These are phyloP conservation scores for Galeopterus variegatus DNA, from an alignment of 2,113 vertebrate species.

Conservation along the genomic window DNA sequence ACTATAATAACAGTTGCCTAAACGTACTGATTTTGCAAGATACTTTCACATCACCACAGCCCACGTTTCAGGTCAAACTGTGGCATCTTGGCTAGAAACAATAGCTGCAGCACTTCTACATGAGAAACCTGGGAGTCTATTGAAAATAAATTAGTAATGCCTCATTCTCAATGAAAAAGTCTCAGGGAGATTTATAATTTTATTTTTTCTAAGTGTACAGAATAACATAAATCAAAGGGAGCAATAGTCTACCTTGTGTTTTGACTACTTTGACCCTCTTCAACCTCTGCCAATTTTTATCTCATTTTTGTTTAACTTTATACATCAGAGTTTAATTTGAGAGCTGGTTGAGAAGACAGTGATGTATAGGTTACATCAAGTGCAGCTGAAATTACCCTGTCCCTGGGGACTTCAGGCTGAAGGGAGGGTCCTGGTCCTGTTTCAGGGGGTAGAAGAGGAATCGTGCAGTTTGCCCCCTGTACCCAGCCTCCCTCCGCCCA, in stretches of 20 bases:
- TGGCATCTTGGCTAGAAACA: constrained; percentile 49
- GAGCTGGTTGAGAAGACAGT: constrained; percentile 95
- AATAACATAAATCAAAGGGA: constrained; percentile 93
- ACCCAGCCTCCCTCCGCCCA: constrained; percentile 88
- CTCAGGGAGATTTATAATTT: constrained; percentile 86
- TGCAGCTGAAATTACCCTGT: constrained; percentile 97
- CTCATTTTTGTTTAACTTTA: constrained; percentile 99
- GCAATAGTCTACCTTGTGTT: constrained; percentile 91
- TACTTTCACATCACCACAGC: constrained; percentile 23
- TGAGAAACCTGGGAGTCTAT: constrained; percentile 84
- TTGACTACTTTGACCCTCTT: constrained; percentile 92
- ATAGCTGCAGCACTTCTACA: constrained; percentile 38
- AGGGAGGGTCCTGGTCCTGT: constrained; percentile 90
- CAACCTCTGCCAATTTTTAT: constrained; percentile 98
- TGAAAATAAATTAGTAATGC: constrained; percentile 89
- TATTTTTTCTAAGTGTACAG: constrained; percentile 88
- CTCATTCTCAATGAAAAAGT: constrained; percentile 86
- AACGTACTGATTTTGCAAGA: constrained; percentile 27
- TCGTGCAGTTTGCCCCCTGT: constrained; percentile 93
- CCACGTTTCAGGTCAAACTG: constrained; percentile 24
- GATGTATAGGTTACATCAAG: constrained; percentile 99
- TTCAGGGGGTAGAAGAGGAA: constrained; percentile 93
- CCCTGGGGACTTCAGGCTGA: constrained; percentile 92
- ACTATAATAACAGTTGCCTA: neutral
- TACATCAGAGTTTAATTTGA: constrained; percentile 99